Evolutionary conservation across 2,888 invertebrate species (phyloP).

Genomic region (Sabellastarte sp.): DNA sequence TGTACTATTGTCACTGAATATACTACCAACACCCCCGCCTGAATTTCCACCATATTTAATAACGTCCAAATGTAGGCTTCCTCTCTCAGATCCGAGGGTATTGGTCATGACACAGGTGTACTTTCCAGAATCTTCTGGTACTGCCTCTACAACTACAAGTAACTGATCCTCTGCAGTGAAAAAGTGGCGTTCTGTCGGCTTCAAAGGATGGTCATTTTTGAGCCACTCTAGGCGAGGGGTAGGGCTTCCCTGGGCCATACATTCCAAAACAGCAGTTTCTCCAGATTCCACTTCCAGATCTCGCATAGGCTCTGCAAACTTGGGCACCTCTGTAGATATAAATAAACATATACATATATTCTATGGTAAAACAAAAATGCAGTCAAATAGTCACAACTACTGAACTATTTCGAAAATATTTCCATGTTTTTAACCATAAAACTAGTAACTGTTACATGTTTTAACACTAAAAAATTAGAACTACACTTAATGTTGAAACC

Average conservation of each 20-base stretch:
- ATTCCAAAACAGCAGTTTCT: conserved; percentile 82
- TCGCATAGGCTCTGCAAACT: conserved; percentile 81
- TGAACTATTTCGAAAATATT: no score
- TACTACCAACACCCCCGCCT: background rate
- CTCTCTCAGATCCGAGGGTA: conserved; percentile 75
- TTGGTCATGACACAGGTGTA: conserved; percentile 91
- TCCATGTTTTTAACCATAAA: no score
- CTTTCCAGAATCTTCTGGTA: conserved; percentile 75
- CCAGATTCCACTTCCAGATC: conserved; percentile 80
- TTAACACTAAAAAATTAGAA: no score
- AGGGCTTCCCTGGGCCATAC: conserved; percentile 82
- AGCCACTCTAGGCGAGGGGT: conserved; percentile 78
- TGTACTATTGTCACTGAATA: conserved; percentile 60
- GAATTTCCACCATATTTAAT: background rate
- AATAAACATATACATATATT: no score
- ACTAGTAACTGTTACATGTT: no score
- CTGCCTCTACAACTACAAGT: conserved; percentile 80
- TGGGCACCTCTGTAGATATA: conserved; percentile 77
- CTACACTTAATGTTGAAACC: no score
- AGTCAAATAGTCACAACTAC: no score
- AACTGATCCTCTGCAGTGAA: conserved; percentile 85
- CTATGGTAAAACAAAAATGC: no score
- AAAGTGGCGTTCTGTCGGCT: conserved; percentile 77
- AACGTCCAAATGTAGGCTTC: conserved; percentile 49
- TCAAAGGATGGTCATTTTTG: conserved; percentile 76